These are phyloP conservation scores for Vombatus ursinus DNA, from an alignment of 2,113 vertebrate genomes.

Conservation along the genomic window DNA sequence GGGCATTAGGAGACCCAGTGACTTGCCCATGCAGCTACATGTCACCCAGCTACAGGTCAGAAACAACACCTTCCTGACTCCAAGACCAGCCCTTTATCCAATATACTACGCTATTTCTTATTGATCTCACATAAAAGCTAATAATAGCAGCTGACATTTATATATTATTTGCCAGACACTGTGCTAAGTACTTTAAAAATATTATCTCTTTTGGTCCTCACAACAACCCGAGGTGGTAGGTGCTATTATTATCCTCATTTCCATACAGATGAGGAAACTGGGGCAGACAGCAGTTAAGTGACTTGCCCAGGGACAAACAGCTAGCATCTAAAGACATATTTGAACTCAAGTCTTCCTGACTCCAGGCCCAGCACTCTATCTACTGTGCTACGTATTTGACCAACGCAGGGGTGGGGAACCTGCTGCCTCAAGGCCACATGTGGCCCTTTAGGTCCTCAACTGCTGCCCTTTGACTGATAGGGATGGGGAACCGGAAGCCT, in stretches of 20 bases:
- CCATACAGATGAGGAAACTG: not conserved
- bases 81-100: not conserved
- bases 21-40: not conserved
- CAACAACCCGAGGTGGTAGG: not conserved
- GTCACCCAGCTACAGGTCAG: not conserved
- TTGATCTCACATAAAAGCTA: not conserved
- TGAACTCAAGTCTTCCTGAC: too few species aligned
- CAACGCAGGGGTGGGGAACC: too few species aligned
- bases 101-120: not conserved
- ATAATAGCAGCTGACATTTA: not conserved
- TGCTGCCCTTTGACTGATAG: too few species aligned
- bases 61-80: not conserved
- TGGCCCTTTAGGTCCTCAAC: too few species aligned
- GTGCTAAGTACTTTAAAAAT: too few species aligned
- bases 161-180: not conserved
- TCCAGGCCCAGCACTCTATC: too few species aligned
- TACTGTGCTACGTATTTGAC: not conserved
- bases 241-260: not conserved
- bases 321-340: too few species aligned
- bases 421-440: too few species aligned
- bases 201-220: not conserved
- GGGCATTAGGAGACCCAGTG: not conserved
- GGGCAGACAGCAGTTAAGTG: not conserved
- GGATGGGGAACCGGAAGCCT: too few species aligned
- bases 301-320: not conserved